These are phyloP conservation scores for Sycophila sp. DNA, from an alignment of 1,140 invertebrate genomes.

Conservation along the genomic window DNA sequence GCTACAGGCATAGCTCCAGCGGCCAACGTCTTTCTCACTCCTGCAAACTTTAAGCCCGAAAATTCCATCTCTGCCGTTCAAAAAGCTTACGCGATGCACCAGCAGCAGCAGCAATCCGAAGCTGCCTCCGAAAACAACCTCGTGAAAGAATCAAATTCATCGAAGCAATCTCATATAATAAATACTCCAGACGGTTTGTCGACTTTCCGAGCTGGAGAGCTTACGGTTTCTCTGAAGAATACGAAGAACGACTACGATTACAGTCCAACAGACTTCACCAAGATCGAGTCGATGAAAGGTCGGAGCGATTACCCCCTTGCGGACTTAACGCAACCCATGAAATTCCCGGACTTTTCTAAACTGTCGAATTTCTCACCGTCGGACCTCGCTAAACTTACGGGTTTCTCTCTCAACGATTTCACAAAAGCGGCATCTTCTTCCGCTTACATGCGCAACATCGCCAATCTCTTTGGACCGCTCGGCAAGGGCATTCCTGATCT, in stretches of 20 bases:
- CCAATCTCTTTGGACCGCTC: conserved; percentile 60
- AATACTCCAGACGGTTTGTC: conserved; percentile 53
- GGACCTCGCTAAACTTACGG: conserved; percentile 59
- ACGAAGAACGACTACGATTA: conserved; percentile 57
- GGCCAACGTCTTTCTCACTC: conserved; percentile 59
- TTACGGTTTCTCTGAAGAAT: conserved; percentile 63
- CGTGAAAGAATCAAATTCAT: conserved; percentile 47
- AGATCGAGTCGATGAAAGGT: conserved; percentile 49
- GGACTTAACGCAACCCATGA: conserved; percentile 58
- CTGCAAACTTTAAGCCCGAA: conserved; percentile 60
- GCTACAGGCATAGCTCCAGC: conserved; percentile 47
- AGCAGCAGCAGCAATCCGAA: conserved; percentile 46
- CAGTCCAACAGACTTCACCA: conserved; percentile 53
- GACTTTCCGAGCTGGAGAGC: conserved; percentile 60
- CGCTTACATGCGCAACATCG: conserved; percentile 61
- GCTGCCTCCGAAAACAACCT: conserved; percentile 43
- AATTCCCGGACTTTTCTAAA: conserved; percentile 55
- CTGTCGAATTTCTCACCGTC: conserved; percentile 54
- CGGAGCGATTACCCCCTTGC: conserved; percentile 56
- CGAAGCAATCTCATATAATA: conserved; percentile 50
- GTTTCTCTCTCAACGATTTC: conserved; percentile 60
- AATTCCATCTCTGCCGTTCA: conserved; percentile 56
- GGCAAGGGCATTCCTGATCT: conserved; percentile 49
- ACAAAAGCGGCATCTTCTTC: conserved; percentile 58
- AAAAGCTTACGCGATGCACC: conserved; percentile 56